Base-by-base conservation (phyloP, 2,888 invertebrate genomes). In the Mythimna ferrago region DNA sequence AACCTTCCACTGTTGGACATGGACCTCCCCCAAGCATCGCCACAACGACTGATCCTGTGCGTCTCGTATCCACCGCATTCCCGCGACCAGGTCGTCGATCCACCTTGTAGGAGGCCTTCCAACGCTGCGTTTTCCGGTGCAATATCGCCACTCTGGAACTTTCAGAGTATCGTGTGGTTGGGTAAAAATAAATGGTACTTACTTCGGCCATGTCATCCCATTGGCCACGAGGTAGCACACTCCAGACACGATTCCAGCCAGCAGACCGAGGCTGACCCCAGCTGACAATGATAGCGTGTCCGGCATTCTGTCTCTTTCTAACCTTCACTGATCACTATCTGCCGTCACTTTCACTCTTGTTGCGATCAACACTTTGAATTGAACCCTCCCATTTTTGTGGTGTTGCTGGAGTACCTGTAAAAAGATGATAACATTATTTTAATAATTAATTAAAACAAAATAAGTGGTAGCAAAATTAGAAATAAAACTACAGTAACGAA, bases 221-320 rank as follows among this genome's bases (percentile, higher is more conserved):
- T 96, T 96, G 32, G 97, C 95, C 80, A 97, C 91, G 68, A 97
- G 93, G 86, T 97, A 97, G 92, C 97, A 97, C 44, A 98, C 97
- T 53, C 97, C 97, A 10, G 97, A 97, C 44, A 97, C 96, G 78
- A 98, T 96, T 14, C 97, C 97, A n/a, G 97, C 97, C 64, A 97
- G 92, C 63, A 98, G 95, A 51, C 97, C 97, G 56, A 98, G 93
- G 85, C 97, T 97, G 79, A 97, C 94, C 10, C 97, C 97, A 0
- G 97, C 96, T 11, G 97, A 95, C 85, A 97, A 89, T 0, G 97
- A 96, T 61, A 97, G 88, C 0, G 96, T 94, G 83, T 97, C 97
- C 19, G 97, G 97, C 97, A 97, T 97, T 76, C 78, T 87, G 72
- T 71, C 71, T 72, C 64, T 72, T 69, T 80, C 51, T 64, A 68